phyloP scores from a whole-genome alignment of 2,888 invertebrate species.

The Clistopyga incitator region DNA sequence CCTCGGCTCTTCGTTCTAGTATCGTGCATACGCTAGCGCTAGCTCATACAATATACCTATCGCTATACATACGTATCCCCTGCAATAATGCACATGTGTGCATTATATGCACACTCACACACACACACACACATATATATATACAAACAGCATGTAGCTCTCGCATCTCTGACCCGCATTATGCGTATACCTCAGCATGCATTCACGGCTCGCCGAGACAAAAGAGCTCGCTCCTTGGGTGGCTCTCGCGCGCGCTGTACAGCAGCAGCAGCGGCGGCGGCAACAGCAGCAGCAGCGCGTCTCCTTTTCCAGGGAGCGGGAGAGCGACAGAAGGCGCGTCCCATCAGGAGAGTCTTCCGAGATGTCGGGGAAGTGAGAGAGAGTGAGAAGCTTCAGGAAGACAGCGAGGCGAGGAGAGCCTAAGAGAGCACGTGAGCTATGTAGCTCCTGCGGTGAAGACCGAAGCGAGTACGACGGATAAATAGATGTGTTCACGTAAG shows the following conservation, averaged over 20 bases:
- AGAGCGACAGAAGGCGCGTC: constrained; percentile 32
- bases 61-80: constrained; percentile 29
- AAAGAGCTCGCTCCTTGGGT: constrained; percentile 76
- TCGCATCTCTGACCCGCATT: constrained; percentile 70
- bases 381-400: background rate
- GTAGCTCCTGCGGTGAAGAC: constrained; percentile 65
- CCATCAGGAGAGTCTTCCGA: constrained; percentile 32
- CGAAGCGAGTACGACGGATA: constrained; percentile 44
- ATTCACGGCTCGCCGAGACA: constrained; percentile 80
- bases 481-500: constrained; percentile 26
- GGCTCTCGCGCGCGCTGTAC: constrained; percentile 64
- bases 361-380: background rate
- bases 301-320: constrained; percentile 33
- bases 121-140: constrained; percentile 29
- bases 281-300: constrained; percentile 1
- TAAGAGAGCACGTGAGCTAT: constrained; percentile 64
- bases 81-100: constrained; percentile 39
- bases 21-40: constrained; percentile 30
- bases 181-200: constrained; percentile 72
- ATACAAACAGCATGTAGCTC: constrained; percentile 33
- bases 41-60: background rate
- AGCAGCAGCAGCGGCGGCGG: constrained; percentile 8
- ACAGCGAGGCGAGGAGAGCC: constrained; percentile 27
- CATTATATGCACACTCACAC: background rate
- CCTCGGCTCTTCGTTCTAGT: constrained; percentile 34